Base-by-base conservation (phyloP, 2,888 invertebrate species). In the Chymomyza caudatula region DNA sequence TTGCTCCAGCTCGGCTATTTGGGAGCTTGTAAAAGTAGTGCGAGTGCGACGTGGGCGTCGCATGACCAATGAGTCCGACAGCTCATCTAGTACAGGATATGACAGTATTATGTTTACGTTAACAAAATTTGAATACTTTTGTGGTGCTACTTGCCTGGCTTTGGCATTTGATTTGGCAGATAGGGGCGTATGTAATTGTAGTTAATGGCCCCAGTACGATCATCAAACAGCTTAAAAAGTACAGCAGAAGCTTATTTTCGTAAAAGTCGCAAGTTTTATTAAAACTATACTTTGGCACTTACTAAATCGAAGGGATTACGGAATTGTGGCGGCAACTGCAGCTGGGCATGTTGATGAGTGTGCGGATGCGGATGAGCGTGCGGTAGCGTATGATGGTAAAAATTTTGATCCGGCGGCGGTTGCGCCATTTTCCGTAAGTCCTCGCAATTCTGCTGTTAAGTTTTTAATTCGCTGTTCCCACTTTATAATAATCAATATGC, bases 281-380 rank as follows among this genome's bases (percentile, higher is more conserved):
- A 20, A 51, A 20, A 51, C 19, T 15, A 23, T 6, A 3, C 2
- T 13, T 6, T 15, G 5, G 19, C 47, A 76, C 87, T 74, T 80
- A 87, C 87, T 76, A 85, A 73, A 72, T 87, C 85, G 69, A 87
- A 86, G 25, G 82, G 78, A 74, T 87, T 86, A 60, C 85, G 76
- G 66, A 84, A 85, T 69, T 83, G 85, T 60, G 87, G 78, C 74
- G 85, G 81, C 75, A 85, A 74, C 70, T 82, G 85, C 44, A 80
- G 71, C 71, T 85, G 86, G 42, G 84, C 79, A 69, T 85, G 85
- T 65, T 81, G 80, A 59, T 76, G 69, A 1, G 65, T 44, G 29
- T 76, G 76, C 4, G 73, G 44, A 63, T 63, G 72, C 15, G 77
- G n/a, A 29, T 57, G 69, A 17, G 76, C 22, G 47, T 70, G 76